phyloP scores from a whole-genome alignment of 2,113 vertebrate species.

The Baryphthengus martii region DNA sequence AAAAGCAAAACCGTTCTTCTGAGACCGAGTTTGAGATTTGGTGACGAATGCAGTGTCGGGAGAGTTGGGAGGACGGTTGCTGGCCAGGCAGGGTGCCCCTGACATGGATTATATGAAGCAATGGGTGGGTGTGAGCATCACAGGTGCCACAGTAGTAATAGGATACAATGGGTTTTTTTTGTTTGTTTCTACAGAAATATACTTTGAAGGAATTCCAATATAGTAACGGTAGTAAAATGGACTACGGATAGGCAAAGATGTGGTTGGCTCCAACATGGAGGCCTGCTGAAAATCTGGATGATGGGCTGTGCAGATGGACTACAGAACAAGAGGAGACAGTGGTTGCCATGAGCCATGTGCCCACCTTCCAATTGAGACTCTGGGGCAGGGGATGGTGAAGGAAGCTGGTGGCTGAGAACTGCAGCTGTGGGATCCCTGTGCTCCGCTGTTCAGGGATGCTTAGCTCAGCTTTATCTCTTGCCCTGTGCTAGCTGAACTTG shows the following conservation, averaged over 20 bases:
- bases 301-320: not conserved
- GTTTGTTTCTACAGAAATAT: not conserved
- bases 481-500: not conserved
- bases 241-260: not conserved
- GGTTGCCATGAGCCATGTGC: accelerated
- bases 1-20: not conserved
- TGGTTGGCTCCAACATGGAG: not conserved
- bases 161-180: too few relatives aligned
- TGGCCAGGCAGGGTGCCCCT: not conserved
- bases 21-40: not conserved
- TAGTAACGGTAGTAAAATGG: not conserved
- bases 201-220: not conserved
- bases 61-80: accelerated
- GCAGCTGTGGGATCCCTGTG: not conserved
- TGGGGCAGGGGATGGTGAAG: not conserved
- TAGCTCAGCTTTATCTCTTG: not conserved
- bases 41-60: not conserved
- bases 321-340: not conserved
- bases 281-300: not conserved
- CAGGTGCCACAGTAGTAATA: not conserved
- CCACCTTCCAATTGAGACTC: not conserved
- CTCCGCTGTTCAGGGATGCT: not conserved
- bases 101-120: not conserved
- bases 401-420: not conserved
- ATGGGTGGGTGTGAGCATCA: accelerated